Evolutionary conservation across 2,888 invertebrate genomes (phyloP), one percentile per base, ranked within the genome.

Genomic region (Ceramica pisi): DNA sequence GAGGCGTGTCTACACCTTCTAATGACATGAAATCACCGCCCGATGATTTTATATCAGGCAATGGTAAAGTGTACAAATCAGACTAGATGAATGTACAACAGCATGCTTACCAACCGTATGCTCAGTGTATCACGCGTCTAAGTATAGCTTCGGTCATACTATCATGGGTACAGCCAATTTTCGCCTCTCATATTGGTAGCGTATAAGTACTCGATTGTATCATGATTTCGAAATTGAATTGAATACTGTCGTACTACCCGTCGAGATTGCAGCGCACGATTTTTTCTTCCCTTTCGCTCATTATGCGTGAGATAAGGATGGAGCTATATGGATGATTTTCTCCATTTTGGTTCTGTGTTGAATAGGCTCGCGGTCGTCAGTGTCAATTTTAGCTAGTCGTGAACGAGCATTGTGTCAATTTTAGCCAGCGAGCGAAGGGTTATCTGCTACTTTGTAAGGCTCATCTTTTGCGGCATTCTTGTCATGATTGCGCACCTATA

Each of bases 141-240:
- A 93, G 91, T 92, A 93, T 91, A 92, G 89, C 85, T 83, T 78
- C 80, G 86, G 86, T 89, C 88, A 81, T 88, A 89, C 91, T 92
- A 91, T 92, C 91, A 91, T 90, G 89, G 91, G 86, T 87, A 88
- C 89, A 89, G 88, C 90, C 94, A 94, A 94, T 94, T 94, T 94
- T 92, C 94, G 91, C 94, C 92, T 92, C 92, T 93, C 94, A 93
- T 93, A 94, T 94, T 94, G 94, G 95, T 94, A 94, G 93, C 93
- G 89, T 90, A 87, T 92, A 93, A 92, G 92, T 91, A 90, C 90
- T 87, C 88, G 92, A 92, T 92, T 91, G 91, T 93, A 90, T 91
- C 92, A 90, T 90, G 92, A 91, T 92, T 94, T 94, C 89, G 87
- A 94, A 94, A 94, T 94, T 94, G 93, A 94, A 92, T 93, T 92